Base-by-base conservation (phyloP, 1,140 invertebrate species). In the Berghia stephanieae region DNA sequence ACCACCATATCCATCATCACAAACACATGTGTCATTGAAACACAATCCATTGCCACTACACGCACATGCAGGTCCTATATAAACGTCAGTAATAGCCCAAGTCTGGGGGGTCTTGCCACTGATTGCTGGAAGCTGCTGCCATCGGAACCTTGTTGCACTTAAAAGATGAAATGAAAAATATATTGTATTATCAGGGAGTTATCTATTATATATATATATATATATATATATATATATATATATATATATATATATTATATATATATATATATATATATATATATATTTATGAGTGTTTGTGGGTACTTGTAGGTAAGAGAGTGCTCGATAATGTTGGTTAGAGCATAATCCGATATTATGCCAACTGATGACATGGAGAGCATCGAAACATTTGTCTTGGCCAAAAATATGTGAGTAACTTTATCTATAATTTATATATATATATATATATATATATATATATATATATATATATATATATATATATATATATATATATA, bases 21-120 rank as follows among this genome's bases (percentile, higher is more conserved):
- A 89, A n/a, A 76, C 67, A 79, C 88, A 88, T 52, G 69, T 36
- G 49, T 83, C 83, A 63, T 79, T 80, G 13, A 79, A 76, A 81
- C 90, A 91, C 66, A 82, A 82, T 36, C 90, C 90, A 80, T 89
- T 89, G 0, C 90, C 90, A 78, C 83, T 85, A 81, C 90, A 91
- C 3, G 79, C 66, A 83, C 90, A 91, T 13, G 88, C 81, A 13
- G 84, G 86, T 10, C 90, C 90, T n/a, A 90, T 88, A 75, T 90
- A 91, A 34, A 91, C 78, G 72, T 90, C 86, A 70, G 83, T 87
- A 21, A 91, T 57, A 24, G 88, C 90, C 89, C 90, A 90, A 34
- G 71, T 75, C n/a, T 79, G 69, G 18, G 79, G 71, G 60, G 13
- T 80, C 72, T 24, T 80, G 78, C 27, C 77, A 38, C 1, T 75